A percentile compares a stretch with the other conserved stretches of the same genome.
Conservation (phyloP, 2,888 invertebrate species). For the Drosophila testacea region DNA sequence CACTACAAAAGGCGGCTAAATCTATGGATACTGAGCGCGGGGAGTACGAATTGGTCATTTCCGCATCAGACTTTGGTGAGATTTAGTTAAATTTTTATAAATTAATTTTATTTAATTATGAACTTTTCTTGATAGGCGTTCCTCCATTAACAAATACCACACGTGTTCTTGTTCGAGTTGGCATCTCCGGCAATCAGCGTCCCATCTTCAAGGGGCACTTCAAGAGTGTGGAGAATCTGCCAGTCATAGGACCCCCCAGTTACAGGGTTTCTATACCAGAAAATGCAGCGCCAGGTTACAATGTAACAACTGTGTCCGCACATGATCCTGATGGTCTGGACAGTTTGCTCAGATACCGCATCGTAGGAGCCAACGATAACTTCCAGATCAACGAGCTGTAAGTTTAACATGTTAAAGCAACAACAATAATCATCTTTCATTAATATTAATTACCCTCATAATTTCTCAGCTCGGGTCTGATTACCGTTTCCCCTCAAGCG, state of each 20-base stretch:
- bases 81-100: constrained; percentile 1
- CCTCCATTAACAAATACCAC: constrained; percentile 89
- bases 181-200: constrained; percentile 92
- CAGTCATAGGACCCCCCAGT: constrained; percentile 89
- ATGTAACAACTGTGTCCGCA: constrained; percentile 90
- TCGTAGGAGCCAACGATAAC: constrained; percentile 91
- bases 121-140: constrained; percentile 84
- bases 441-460: neutral
- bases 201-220: constrained; percentile 92
- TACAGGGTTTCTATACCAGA: constrained; percentile 90
- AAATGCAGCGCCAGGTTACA: constrained; percentile 89
- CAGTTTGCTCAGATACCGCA: constrained; percentile 89
- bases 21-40: constrained; percentile 91
- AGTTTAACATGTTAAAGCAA: constrained; percentile 63
- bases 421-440: neutral
- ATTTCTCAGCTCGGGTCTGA: constrained; percentile 87
- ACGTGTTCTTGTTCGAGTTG: constrained; percentile 89
- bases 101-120: too few species aligned
- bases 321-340: constrained; percentile 93
- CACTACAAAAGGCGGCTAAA: constrained; percentile 88
- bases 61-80: constrained; percentile 90
- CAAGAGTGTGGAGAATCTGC: constrained; percentile 86
- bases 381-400: constrained; percentile 91
- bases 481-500: constrained; percentile 90
- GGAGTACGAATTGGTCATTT: constrained; percentile 89